A percentile compares a stretch with the other conserved stretches of the same genome.
phyloP scores from a whole-genome alignment of 2,888 invertebrate species.

The Adela reaumurella region DNA sequence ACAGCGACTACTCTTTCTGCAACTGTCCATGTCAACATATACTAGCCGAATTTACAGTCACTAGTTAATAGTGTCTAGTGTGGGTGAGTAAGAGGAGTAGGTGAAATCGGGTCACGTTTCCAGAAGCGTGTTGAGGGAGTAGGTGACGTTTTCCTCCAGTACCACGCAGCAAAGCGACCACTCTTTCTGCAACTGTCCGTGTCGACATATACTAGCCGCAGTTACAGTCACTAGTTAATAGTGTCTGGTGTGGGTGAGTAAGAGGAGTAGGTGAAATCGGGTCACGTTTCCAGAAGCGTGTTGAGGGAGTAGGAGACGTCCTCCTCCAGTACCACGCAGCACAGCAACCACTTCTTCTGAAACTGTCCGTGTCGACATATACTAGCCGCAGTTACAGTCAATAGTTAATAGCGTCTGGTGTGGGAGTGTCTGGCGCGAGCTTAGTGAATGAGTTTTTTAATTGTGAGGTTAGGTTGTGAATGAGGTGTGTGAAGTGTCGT shows the following conservation, averaged over 20 bases:
- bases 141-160: constrained; percentile 90
- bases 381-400: too few relatives aligned
- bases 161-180: constrained; percentile 79
- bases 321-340: constrained; percentile 87
- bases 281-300: constrained; percentile 78
- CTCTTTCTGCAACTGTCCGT: constrained; percentile 63
- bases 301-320: constrained; percentile 91
- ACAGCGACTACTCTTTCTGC: constrained; percentile 73
- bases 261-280: constrained; percentile 45
- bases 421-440: too few relatives aligned
- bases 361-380: constrained; percentile 24
- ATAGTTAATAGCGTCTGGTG: too few relatives aligned
- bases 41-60: too few relatives aligned
- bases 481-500: too few relatives aligned
- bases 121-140: constrained; percentile 85
- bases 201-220: background rate
- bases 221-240: too few relatives aligned
- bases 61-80: constrained; percentile 15
- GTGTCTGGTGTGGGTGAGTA: constrained; percentile 31
- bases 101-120: constrained; percentile 67
- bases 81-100: constrained; percentile 32
- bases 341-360: constrained; percentile 73
- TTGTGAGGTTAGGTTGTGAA: too few relatives aligned
- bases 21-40: too few relatives aligned
- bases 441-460: too few relatives aligned